Percentiles rank a stretch among this genome's conserved stretches.
These are phyloP conservation scores for Stichodactyla helianthus DNA, from an alignment of 64 coral and sea anemone genomes.

Conservation along the genomic window DNA sequence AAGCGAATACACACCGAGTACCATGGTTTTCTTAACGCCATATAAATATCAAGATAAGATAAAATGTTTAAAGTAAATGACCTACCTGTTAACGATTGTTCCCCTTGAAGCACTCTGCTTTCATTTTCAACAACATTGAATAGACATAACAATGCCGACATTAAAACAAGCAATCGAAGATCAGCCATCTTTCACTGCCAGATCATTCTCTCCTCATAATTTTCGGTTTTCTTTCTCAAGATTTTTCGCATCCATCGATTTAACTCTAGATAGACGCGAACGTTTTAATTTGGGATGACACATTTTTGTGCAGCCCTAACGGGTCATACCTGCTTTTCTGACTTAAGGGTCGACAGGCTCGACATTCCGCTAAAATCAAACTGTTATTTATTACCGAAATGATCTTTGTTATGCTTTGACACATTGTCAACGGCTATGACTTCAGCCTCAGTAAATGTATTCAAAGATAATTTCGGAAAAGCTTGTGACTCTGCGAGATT, in stretches of 20 bases:
- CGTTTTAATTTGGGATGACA: not conserved
- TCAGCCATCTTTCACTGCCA: not conserved
- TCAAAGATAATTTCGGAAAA: too few relatives aligned
- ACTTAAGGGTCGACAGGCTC: not conserved
- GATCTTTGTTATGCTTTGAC: too few relatives aligned
- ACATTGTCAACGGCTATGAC: too few relatives aligned
- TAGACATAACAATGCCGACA: not conserved
- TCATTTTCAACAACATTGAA: not conserved
- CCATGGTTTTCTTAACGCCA: not conserved
- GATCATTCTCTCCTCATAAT: not conserved
- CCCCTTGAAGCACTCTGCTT: not conserved
- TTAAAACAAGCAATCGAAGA: not conserved
- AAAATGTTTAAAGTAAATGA: not conserved
- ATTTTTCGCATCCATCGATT: not conserved
- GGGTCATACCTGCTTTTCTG: not conserved
- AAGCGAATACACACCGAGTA: too few relatives aligned
- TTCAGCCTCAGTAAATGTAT: too few relatives aligned
- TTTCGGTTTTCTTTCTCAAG: not conserved
- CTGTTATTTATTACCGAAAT: not conserved
- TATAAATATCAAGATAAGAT: not conserved
- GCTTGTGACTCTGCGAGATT: too few relatives aligned
- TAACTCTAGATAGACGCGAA: not conserved
- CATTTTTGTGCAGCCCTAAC: not conserved
- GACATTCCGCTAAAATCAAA: not conserved
- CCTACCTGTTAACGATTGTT: not conserved